These are phyloP conservation scores for Myodes glareolus DNA, from an alignment of 2,113 vertebrate genomes.

Conservation along the genomic window DNA sequence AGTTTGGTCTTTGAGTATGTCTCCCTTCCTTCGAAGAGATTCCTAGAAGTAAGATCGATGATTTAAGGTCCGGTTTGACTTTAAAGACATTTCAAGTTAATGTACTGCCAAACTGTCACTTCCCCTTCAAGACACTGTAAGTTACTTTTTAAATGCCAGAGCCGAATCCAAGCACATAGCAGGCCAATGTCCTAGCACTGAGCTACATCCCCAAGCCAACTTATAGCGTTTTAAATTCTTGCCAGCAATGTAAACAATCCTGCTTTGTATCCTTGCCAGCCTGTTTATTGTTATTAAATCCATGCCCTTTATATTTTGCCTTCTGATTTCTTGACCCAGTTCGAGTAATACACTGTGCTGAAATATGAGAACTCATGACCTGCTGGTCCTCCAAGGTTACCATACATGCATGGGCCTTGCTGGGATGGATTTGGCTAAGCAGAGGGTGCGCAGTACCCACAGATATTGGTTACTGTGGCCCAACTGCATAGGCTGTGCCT, in stretches of 20 bases:
- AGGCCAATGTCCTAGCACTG: not conserved
- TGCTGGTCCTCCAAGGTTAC: not conserved
- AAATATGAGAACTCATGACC: not conserved
- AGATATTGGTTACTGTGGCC: not conserved
- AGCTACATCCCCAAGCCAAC: not conserved
- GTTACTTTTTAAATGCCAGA: not conserved
- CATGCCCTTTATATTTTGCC: not conserved
- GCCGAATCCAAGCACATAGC: not conserved
- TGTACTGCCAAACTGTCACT: not conserved
- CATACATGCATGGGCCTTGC: not conserved
- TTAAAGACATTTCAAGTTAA: slow-evolving; percentile 36
- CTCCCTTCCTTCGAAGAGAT: slow-evolving; percentile 52
- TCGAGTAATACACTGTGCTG: not conserved
- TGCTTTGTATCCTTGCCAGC: not conserved
- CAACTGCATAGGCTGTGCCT: not conserved
- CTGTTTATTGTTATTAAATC: not conserved
- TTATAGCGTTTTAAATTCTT: not conserved
- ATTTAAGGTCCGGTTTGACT: slow-evolving; percentile 37
- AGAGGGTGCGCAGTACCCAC: not conserved
- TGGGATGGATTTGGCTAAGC: not conserved
- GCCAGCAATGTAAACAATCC: not conserved
- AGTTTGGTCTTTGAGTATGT: slow-evolving; percentile 6
- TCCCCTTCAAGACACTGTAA: not conserved
- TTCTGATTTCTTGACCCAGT: slow-evolving; percentile 13
- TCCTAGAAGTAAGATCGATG: slow-evolving; percentile 12